phyloP scores from a whole-genome alignment of 92 coral and sea anemone species.

The Epizoanthus rinbou region DNA sequence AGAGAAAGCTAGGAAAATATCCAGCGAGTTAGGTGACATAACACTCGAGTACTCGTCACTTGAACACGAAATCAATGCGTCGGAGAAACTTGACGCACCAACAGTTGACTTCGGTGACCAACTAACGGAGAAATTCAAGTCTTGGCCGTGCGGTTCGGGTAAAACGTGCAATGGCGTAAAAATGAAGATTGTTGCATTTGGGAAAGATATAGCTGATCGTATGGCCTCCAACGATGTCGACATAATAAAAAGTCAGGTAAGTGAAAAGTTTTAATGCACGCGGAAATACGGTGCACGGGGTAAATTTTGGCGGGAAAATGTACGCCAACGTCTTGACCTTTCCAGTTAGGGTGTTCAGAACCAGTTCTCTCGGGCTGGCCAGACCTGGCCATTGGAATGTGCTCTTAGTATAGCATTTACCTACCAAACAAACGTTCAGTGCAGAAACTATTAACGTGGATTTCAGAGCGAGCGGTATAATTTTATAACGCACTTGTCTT shows the following conservation, averaged over 20 bases:
- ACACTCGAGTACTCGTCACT: background rate
- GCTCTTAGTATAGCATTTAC: too few relatives aligned
- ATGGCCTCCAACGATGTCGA: slow-evolving; percentile 25
- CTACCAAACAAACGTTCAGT: too few relatives aligned
- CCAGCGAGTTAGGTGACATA: slow-evolving; percentile 17
- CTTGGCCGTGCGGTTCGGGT: slow-evolving; percentile 50
- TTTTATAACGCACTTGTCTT: too few relatives aligned
- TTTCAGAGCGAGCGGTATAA: too few relatives aligned
- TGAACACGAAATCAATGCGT: background rate
- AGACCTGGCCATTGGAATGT: too few relatives aligned
- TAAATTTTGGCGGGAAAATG: too few relatives aligned
- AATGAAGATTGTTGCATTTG: slow-evolving; percentile 43
- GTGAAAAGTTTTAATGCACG: background rate
- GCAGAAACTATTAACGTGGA: too few relatives aligned
- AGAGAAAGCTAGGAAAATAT: slow-evolving; percentile 12
- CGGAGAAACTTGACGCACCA: background rate
- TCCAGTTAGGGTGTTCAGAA: too few relatives aligned
- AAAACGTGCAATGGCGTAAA: slow-evolving; percentile 53
- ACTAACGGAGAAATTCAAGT: slow-evolving; percentile 24
- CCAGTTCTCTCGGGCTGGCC: too few relatives aligned
- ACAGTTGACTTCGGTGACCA: slow-evolving; percentile 41
- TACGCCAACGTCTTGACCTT: too few relatives aligned
- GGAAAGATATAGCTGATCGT: slow-evolving; percentile 42
- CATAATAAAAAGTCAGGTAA: slow-evolving; percentile 12
- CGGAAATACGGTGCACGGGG: too few relatives aligned